Evolutionary conservation across 2,113 vertebrate species (phyloP).

Genomic region (Nycticebus coucang): DNA sequence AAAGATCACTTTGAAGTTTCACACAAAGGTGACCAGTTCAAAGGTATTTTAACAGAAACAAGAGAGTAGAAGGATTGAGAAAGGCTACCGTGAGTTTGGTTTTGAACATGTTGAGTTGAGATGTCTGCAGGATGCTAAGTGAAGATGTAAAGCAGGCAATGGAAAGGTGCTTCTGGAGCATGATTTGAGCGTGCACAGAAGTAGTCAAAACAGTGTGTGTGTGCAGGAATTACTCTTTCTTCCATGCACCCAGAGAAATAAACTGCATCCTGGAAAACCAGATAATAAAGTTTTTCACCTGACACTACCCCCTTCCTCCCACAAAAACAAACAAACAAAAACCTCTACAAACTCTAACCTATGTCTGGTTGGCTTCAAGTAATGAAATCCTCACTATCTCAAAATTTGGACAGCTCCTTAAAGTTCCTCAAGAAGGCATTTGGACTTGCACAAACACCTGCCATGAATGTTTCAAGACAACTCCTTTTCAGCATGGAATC

Average conservation of each 20-base stretch:
- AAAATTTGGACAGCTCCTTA: constrained; percentile 43
- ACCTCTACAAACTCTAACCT: neutral
- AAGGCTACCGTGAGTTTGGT: neutral
- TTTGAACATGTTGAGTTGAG: neutral
- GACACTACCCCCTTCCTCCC: neutral
- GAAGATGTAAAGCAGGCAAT: neutral
- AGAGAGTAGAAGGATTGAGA: neutral
- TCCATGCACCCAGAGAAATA: constrained; percentile 10
- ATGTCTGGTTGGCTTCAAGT: neutral
- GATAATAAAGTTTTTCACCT: neutral
- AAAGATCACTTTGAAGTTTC: constrained; percentile 51
- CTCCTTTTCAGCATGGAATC: neutral
- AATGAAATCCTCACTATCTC: neutral
- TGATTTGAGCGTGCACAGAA: neutral
- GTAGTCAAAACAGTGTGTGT: neutral
- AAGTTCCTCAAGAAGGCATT: neutral
- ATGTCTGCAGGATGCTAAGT: neutral
- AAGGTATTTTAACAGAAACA: neutral
- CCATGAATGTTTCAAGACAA: neutral
- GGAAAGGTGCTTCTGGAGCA: constrained; percentile 27
- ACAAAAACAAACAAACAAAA: neutral
- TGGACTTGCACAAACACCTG: constrained; percentile 37
- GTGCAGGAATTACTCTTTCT: neutral
- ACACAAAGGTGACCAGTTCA: neutral
- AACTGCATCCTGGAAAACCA: neutral